Evolutionary conservation across 2,888 invertebrate genomes (phyloP).

Genomic region (Xestia sexstrigata): DNA sequence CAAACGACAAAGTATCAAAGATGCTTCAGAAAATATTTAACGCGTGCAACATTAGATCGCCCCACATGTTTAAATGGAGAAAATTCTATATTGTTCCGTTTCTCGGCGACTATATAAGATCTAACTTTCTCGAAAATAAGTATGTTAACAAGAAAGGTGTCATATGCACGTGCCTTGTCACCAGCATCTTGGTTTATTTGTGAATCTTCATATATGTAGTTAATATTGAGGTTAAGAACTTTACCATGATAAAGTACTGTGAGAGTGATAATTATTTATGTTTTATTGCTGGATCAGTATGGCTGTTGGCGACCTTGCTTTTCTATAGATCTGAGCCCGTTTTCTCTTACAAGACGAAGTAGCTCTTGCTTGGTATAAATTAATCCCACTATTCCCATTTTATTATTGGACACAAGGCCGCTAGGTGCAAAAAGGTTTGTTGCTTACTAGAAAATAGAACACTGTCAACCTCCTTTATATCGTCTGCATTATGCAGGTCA

Average conservation of each 20-base stretch:
- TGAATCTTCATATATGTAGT: conserved; percentile 39
- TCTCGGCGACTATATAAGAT: conserved; percentile 40
- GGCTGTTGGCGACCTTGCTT: conserved; percentile 50
- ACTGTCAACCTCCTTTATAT: neutral
- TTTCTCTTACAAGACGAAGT: conserved; percentile 51
- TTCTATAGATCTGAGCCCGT: conserved; percentile 45
- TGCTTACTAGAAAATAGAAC: conserved; percentile 14
- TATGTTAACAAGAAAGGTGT: conserved; percentile 56
- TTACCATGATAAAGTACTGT: conserved; percentile 44
- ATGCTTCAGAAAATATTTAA: conserved; percentile 25
- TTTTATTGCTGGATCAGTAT: conserved; percentile 58
- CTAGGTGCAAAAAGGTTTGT: conserved; percentile 29
- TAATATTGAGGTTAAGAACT: conserved; percentile 48
- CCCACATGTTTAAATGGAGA: conserved; percentile 48
- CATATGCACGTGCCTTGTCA: conserved; percentile 45
- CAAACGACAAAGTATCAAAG: neutral
- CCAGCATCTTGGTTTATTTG: conserved; percentile 13
- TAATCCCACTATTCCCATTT: conserved; percentile 56
- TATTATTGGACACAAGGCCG: conserved; percentile 27
- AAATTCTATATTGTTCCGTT: conserved; percentile 52
- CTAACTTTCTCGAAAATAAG: conserved; percentile 53
- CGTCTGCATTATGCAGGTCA: neutral
- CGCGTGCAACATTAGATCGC: conserved; percentile 1
- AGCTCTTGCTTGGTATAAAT: conserved; percentile 32
- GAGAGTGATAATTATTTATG: conserved; percentile 54